Evolutionary conservation across 64 coral and sea anemone genomes (phyloP).

Genomic region (Trachythela sp.): DNA sequence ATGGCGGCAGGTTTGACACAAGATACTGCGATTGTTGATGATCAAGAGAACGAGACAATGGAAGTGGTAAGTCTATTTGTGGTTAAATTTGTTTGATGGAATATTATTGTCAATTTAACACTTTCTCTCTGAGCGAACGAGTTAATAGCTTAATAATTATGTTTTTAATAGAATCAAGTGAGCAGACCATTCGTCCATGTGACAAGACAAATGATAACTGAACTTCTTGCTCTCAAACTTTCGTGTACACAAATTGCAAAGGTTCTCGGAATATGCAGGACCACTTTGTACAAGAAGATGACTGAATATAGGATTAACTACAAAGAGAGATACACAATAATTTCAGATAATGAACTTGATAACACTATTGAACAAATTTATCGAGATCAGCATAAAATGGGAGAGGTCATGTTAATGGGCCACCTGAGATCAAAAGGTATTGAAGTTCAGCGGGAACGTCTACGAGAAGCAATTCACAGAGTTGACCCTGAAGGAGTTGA

Average conservation of each 20-base stretch:
- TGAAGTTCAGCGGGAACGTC: neutral
- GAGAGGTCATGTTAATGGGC: neutral
- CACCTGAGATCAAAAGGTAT: neutral
- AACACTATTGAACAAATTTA: neutral
- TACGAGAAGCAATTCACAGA: conserved; percentile 3
- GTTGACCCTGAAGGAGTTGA: conserved; percentile 5
- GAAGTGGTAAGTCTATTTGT: too few species aligned
- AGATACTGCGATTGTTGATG: too few species aligned
- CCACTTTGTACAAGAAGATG: neutral
- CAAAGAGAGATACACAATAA: neutral
- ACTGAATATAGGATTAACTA: neutral
- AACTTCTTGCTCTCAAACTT: neutral
- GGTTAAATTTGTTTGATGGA: too few species aligned
- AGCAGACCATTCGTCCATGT: neutral
- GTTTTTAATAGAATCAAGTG: neutral
- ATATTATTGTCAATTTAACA: too few species aligned
- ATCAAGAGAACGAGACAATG: too few species aligned
- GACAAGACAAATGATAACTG: neutral
- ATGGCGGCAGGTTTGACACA: too few species aligned
- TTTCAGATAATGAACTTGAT: neutral
- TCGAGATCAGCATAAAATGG: neutral
- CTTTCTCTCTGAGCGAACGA: too few species aligned
- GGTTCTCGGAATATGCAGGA: conserved; percentile 3
- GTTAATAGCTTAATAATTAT: neutral
- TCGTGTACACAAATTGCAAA: neutral